These are phyloP conservation scores for Garrulus glandarius DNA, from an alignment of 2,797 vertebrate genomes.

Conservation along the genomic window DNA sequence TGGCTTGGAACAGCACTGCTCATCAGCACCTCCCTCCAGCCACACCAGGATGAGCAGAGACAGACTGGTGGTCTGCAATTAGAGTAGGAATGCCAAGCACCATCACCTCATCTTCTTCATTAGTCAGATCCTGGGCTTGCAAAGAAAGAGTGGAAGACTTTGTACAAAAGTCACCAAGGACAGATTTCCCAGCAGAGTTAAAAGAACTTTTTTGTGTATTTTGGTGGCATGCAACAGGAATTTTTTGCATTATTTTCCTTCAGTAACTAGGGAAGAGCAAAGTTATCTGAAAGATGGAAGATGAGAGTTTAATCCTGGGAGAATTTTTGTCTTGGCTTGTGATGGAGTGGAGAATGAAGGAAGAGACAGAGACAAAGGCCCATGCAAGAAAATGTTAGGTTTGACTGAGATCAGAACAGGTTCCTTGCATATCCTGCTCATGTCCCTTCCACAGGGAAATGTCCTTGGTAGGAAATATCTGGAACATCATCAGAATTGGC, in stretches of 20 bases:
- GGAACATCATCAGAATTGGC: neutral
- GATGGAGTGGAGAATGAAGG: neutral
- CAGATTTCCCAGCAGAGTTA: neutral
- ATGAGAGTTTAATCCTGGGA: neutral
- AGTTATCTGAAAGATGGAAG: neutral
- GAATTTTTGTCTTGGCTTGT: neutral
- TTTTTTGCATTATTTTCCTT: neutral
- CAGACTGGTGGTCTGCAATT: neutral
- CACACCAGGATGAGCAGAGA: no score
- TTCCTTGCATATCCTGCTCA: neutral
- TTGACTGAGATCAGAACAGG: neutral
- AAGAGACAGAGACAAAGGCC: neutral
- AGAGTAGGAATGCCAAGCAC: neutral
- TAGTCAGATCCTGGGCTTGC: neutral
- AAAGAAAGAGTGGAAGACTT: neutral
- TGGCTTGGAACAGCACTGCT: accelerated
- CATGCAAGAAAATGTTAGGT: neutral
- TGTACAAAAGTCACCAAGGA: neutral
- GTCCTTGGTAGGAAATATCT: neutral
- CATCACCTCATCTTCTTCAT: neutral
- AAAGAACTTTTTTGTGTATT: neutral
- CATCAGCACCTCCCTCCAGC: neutral
- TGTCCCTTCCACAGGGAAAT: neutral
- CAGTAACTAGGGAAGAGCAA: neutral
- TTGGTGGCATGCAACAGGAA: neutral